phyloP scores from a whole-genome alignment of 2,888 invertebrate species.

The Xanthorhoe designata region DNA sequence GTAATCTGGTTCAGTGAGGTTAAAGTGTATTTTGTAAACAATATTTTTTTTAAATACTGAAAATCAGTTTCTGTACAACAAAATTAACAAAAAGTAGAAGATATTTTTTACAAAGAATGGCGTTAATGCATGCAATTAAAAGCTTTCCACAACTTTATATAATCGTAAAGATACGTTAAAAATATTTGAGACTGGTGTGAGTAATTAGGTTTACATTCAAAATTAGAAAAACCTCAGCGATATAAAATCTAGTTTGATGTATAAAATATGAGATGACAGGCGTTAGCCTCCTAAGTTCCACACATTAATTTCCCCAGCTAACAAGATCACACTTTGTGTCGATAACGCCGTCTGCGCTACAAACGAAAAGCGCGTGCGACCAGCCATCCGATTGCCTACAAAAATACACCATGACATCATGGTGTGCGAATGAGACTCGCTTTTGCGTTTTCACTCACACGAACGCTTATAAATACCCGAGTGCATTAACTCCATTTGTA shows the following conservation, averaged over 20 bases:
- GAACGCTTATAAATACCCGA: constrained; percentile 70
- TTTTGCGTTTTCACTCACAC: constrained; percentile 55
- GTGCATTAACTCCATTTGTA: constrained; percentile 76
- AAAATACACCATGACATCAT: constrained; percentile 85
- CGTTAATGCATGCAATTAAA: too few relatives aligned
- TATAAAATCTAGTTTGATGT: not conserved
- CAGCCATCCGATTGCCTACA: constrained; percentile 69
- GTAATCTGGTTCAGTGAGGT: too few relatives aligned
- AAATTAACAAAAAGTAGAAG: too few relatives aligned
- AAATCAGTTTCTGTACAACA: too few relatives aligned
- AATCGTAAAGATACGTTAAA: too few relatives aligned
- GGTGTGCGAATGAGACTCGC: constrained; percentile 71
- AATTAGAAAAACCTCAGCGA: not conserved
- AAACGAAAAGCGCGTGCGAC: constrained; percentile 72
- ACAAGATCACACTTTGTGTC: constrained; percentile 54
- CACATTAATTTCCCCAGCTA: constrained; percentile 37
- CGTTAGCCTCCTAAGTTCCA: constrained; percentile 22
- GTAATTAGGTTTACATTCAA: too few relatives aligned
- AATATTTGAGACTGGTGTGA: too few relatives aligned
- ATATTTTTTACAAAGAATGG: too few relatives aligned
- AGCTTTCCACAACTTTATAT: too few relatives aligned
- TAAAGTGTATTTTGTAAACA: too few relatives aligned
- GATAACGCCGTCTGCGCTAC: constrained; percentile 70
- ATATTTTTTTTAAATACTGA: too few relatives aligned
- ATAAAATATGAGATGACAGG: too few relatives aligned